Evolutionary conservation across 2,888 invertebrate species (phyloP).

Genomic region (Leucophenga maculata): DNA sequence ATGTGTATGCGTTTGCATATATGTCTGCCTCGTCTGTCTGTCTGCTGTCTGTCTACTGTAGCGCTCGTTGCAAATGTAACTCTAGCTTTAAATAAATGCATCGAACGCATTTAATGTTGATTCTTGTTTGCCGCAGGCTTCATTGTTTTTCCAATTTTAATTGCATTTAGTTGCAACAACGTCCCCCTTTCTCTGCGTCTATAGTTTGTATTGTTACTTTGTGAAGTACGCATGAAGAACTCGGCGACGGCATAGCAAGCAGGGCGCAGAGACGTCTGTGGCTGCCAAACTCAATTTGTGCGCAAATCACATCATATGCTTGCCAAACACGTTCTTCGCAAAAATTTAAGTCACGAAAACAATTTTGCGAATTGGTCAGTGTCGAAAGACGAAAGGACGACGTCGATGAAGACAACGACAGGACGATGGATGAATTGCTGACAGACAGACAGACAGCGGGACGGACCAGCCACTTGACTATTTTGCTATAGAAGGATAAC

Average conservation of each 20-base stretch:
- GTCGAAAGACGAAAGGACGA: not conserved
- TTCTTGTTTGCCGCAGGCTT: slow-evolving; percentile 36
- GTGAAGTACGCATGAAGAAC: not conserved
- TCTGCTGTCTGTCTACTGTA: not conserved
- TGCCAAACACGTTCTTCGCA: slow-evolving; percentile 70
- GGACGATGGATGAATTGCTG: no score
- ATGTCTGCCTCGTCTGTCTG: not conserved
- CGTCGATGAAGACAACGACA: no score
- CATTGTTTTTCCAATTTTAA: slow-evolving; percentile 63
- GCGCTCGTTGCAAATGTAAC: not conserved
- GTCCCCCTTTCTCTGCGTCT: no score
- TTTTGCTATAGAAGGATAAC: not conserved
- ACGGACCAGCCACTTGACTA: not conserved
- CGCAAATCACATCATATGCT: slow-evolving; percentile 72
- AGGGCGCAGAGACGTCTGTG: not conserved
- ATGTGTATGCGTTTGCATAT: slow-evolving; percentile 33
- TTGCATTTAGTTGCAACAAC: slow-evolving; percentile 54
- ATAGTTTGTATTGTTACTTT: no score
- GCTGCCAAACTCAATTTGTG: slow-evolving; percentile 63
- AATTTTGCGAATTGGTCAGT: slow-evolving; percentile 71
- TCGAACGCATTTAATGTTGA: not conserved
- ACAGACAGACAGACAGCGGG: not conserved
- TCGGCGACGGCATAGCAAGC: not conserved
- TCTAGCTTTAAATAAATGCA: slow-evolving; percentile 20
- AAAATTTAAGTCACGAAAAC: slow-evolving; percentile 73